Conservation (phyloP, 1,140 invertebrate species). For the Hirudo medicinalis region DNA sequence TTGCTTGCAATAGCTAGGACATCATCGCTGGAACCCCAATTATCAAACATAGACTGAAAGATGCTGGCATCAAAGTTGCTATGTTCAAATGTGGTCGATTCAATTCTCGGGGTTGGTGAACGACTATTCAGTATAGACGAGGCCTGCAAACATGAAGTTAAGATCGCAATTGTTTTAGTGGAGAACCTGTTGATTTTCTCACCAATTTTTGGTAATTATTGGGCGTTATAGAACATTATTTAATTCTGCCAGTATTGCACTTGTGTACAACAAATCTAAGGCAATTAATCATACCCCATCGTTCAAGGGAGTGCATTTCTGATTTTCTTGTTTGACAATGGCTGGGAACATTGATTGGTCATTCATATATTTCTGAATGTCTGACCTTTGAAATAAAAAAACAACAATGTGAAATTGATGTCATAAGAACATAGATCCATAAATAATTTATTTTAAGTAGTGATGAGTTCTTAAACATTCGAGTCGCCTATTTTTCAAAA, state of each 20-base stretch:
- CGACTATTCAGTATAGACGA: constrained; percentile 11
- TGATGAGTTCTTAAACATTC: no score
- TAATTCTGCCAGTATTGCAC: background rate
- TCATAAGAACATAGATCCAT: no score
- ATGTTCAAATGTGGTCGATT: constrained; percentile 13
- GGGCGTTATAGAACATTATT: background rate
- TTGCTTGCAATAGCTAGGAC: background rate
- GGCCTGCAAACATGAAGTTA: background rate
- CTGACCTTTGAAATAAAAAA: no score
- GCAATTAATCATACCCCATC: background rate
- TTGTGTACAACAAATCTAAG: background rate
- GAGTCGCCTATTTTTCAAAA: no score
- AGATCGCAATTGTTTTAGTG: no score
- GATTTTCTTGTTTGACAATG: background rate
- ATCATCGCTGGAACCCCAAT: background rate
- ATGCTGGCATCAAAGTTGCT: background rate
- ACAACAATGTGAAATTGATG: no score
- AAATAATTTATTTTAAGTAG: no score
- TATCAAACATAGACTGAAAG: background rate
- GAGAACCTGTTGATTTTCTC: no score
- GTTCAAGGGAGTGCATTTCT: background rate
- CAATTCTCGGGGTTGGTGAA: constrained; percentile 18
- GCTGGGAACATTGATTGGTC: constrained; percentile 3
- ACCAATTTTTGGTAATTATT: background rate
- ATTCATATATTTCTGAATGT: no score